Percentiles rank a stretch among this genome's conserved stretches.
Conservation (phyloP, 2,797 vertebrate genomes). For the Jordanella pulchra region DNA sequence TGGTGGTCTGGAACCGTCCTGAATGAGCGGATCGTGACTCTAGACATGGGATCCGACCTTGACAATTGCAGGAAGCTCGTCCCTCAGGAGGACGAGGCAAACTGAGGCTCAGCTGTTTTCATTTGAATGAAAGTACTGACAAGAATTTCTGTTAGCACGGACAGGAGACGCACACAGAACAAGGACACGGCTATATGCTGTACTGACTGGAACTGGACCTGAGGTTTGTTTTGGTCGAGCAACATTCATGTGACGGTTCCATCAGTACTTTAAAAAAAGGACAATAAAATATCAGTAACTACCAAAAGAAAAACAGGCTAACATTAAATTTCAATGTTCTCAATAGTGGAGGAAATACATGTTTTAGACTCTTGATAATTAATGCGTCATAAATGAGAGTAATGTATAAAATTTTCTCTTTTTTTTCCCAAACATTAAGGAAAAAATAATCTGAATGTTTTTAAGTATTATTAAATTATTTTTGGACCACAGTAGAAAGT, state of each 20-base stretch:
- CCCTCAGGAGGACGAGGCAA: slow-evolving; percentile 51
- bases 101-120: slow-evolving; percentile 62
- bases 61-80: slow-evolving; percentile 65
- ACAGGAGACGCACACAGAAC: slow-evolving; percentile 3
- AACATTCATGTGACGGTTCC: not conserved
- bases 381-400: not conserved
- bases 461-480: not conserved
- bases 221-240: not conserved
- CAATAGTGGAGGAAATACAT: not conserved
- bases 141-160: slow-evolving; percentile 38
- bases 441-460: not conserved
- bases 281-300: not conserved
- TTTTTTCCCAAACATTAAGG: not conserved
- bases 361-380: not conserved
- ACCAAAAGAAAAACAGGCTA: not conserved
- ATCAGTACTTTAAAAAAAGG: not conserved
- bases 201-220: not conserved
- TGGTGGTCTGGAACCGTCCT: slow-evolving; percentile 42
- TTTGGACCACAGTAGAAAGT: not conserved
- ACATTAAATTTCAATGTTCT: not conserved
- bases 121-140: slow-evolving; percentile 56
- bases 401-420: not conserved
- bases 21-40: slow-evolving; percentile 62
- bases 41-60: slow-evolving; percentile 54
- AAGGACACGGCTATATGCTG: not conserved